Percentiles rank a stretch among this genome's conserved stretches.
These are phyloP conservation scores for Alaudala cheleensis DNA, from an alignment of 2,113 vertebrate genomes.

Conservation along the genomic window DNA sequence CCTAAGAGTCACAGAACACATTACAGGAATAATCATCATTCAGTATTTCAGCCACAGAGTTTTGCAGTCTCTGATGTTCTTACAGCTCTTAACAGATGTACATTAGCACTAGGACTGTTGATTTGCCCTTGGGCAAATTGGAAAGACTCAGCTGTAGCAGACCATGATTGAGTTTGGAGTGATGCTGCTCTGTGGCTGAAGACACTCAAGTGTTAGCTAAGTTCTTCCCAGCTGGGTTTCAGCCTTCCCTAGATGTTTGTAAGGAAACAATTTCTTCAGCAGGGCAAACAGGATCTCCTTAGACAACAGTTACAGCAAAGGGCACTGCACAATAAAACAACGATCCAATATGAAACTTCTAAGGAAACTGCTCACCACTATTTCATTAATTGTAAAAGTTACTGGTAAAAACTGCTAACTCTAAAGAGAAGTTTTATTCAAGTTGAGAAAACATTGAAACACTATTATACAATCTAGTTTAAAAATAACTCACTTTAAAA, in stretches of 20 bases:
- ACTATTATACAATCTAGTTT: background rate
- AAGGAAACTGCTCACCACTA: no score
- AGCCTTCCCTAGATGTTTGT: background rate
- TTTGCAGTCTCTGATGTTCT: background rate
- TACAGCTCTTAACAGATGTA: background rate
- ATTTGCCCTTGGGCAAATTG: background rate
- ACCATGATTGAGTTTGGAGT: background rate
- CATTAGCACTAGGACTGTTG: background rate
- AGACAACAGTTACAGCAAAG: background rate
- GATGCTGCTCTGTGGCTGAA: background rate
- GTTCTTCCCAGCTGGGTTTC: background rate
- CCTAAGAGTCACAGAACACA: background rate
- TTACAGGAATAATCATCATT: background rate
- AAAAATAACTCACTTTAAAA: background rate
- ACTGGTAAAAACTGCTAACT: background rate
- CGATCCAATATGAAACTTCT: background rate
- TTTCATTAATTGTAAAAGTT: background rate
- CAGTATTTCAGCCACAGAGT: background rate
- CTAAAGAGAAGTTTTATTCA: background rate
- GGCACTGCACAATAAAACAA: background rate
- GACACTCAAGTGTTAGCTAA: background rate
- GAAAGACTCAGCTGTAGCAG: background rate
- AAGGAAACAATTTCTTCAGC: background rate
- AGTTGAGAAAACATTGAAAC: background rate
- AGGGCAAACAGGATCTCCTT: rapidly evolving